These are phyloP conservation scores for Podarcis muralis DNA, from an alignment of 2,113 vertebrate genomes.

Conservation along the genomic window DNA sequence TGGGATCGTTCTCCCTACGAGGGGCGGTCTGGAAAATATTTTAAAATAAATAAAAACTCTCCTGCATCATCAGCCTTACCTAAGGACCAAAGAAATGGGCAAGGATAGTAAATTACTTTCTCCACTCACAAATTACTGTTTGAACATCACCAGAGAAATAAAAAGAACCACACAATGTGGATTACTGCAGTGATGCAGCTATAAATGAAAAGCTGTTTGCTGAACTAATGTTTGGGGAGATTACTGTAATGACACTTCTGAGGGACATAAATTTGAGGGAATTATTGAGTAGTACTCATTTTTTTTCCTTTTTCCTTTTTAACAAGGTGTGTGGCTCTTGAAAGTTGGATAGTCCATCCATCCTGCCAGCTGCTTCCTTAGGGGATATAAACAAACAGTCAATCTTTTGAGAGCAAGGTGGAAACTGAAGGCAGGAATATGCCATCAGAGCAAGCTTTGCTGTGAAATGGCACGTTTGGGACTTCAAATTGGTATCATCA, in stretches of 20 bases:
- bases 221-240: slow-evolving; percentile 72
- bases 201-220: slow-evolving; percentile 64
- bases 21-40: too few relatives aligned
- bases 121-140: slow-evolving; percentile 64
- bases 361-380: slow-evolving; percentile 34
- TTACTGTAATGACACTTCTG: slow-evolving; percentile 53
- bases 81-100: slow-evolving; percentile 72
- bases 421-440: slow-evolving; percentile 61
- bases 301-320: slow-evolving; percentile 36
- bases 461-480: slow-evolving; percentile 48
- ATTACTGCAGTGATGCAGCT: slow-evolving; percentile 53
- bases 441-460: slow-evolving; percentile 40
- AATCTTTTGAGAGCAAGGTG: slow-evolving; percentile 60
- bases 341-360: slow-evolving; percentile 38
- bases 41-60: slow-evolving; percentile 8
- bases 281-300: slow-evolving; percentile 55
- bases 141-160: slow-evolving; percentile 63
- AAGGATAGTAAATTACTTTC: slow-evolving; percentile 65
- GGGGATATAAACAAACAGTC: slow-evolving; percentile 63
- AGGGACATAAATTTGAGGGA: slow-evolving; percentile 54
- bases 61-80: slow-evolving; percentile 56
- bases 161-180: slow-evolving; percentile 45
- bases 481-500: slow-evolving; percentile 55
- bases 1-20: too few relatives aligned
- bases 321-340: slow-evolving; percentile 17